Base-by-base conservation (phyloP, 2,888 invertebrate species). In the Podotricha telesiphe region DNA sequence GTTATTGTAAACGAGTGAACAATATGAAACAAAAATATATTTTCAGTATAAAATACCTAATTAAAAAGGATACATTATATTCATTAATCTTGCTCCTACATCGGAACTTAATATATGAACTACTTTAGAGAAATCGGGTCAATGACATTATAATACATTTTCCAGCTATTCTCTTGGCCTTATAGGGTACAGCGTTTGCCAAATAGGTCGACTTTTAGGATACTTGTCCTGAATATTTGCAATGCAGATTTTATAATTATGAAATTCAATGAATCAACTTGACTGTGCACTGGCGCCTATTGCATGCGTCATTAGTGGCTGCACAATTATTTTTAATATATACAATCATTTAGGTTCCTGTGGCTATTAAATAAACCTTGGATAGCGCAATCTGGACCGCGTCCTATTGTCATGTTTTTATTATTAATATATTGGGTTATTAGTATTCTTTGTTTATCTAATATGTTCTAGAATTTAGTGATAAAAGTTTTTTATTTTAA, bases 171-270 rank as follows among this genome's bases (percentile, higher is more conserved):
- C 64, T 65, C 67, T 69, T 74, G 73, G 73, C 73, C 70, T 59
- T 69, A 56, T 68, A 62, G 58, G 45, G 68, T 66, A 64, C 67
- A 45, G 55, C 64, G 66, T 68, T 68, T 73, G 75, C 75, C 75
- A 76, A 76, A 73, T 76, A 70, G 75, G 75, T 75, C 75, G 73
- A 65, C 73, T 72, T 69, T 72, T 55, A 63, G 45, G n/a, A 56
- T 63, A 64, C 70, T 69, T 67, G 70, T 59, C 64, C 71, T 45
- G 15, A 50, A 50, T 62, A 69, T 71, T 74, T 73, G 69, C 71
- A 70, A 71, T 64, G 72, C 63, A 72, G 69, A 72, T 73, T 56
- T 71, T 68, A 50, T 70, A 68, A 65, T n/a, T 66, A 55, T 20
- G 50, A 42, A 61, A 66, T 62, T 66, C 55, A 69, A 58, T 55